These are phyloP conservation scores for Nestor notabilis DNA, from an alignment of 2,113 vertebrate species.

Conservation along the genomic window DNA sequence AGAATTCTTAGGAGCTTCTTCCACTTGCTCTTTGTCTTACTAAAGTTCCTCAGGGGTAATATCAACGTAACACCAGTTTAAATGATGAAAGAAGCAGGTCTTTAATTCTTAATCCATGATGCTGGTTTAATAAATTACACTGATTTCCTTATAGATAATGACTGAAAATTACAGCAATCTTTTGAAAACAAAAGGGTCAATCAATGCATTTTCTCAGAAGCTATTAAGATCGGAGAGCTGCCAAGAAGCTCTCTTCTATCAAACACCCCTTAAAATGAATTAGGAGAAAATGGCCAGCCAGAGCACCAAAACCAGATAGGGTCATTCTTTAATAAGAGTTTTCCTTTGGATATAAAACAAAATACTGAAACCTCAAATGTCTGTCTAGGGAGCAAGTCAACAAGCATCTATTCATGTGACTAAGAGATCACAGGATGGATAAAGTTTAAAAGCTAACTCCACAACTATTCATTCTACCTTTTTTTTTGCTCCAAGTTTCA, in stretches of 20 bases:
- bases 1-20: background rate
- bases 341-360: background rate
- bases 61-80: background rate
- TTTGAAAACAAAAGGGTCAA: slow-evolving; percentile 25
- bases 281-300: background rate
- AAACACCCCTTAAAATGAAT: slow-evolving; percentile 33
- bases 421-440: background rate
- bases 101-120: slow-evolving; percentile 45
- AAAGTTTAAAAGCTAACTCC: background rate
- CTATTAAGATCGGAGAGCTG: slow-evolving; percentile 35
- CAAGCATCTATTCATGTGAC: background rate
- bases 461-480: background rate
- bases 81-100: background rate
- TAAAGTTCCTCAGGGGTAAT: background rate
- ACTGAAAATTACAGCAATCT: slow-evolving; percentile 40
- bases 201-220: slow-evolving; percentile 55
- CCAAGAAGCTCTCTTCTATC: slow-evolving; percentile 28
- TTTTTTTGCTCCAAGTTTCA: background rate
- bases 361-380: background rate
- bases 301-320: background rate
- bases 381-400: background rate
- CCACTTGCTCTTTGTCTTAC: background rate
- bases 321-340: background rate
- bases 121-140: slow-evolving; percentile 41
- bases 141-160: slow-evolving; percentile 13